Conservation (phyloP, 1,140 invertebrate species). For the Trypoxylus dichotomus region DNA sequence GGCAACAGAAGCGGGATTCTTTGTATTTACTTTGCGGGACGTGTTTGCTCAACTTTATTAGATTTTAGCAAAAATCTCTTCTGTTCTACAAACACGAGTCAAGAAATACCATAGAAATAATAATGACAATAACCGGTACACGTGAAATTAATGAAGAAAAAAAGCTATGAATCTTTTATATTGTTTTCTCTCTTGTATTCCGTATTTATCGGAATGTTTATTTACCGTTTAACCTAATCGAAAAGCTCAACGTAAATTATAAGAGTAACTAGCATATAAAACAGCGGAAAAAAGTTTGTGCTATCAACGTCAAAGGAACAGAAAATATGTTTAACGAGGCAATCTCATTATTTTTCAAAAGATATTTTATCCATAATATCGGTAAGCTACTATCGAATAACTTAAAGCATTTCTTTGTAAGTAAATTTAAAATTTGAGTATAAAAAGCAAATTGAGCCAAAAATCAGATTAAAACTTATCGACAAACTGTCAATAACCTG, state of each 20-base stretch:
- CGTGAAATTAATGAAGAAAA: neutral
- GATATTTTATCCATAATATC: no score
- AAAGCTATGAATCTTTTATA: neutral
- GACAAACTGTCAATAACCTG: no score
- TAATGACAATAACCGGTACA: conserved; percentile 14
- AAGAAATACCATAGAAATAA: neutral
- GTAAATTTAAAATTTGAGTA: no score
- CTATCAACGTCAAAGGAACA: no score
- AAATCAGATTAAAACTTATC: no score
- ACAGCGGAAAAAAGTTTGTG: neutral
- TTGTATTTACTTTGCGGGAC: conserved; percentile 20
- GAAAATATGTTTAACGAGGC: no score
- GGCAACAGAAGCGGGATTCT: neutral
- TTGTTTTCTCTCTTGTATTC: neutral
- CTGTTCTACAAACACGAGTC: neutral
- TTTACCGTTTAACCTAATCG: neutral
- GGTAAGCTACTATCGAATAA: no score
- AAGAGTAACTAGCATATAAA: no score
- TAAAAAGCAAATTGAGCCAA: no score
- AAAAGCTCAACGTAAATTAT: neutral
- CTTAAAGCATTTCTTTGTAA: no score
- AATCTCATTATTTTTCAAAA: no score
- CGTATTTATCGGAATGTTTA: neutral
- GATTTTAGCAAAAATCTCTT: conserved; percentile 17
- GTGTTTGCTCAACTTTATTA: conserved; percentile 16